Base-by-base conservation (phyloP, 1,140 invertebrate species). In the Drosophila truncata region DNA sequence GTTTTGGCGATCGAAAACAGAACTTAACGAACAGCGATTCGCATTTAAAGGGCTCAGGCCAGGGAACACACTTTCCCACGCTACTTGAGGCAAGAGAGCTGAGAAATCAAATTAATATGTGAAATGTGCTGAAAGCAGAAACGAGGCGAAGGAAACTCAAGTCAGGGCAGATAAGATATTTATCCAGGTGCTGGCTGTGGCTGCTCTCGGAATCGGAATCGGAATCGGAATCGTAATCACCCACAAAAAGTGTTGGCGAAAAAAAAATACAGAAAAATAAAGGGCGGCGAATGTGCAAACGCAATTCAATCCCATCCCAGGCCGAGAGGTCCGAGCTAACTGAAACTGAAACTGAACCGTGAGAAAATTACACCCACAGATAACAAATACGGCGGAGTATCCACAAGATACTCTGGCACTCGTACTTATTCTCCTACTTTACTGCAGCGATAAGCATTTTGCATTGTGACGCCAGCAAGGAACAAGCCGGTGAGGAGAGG, bases 311-410 rank as follows among this genome's bases (percentile, higher is more conserved):
- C 33, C 70, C 50, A 70, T 72, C 33, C 67, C 50, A 70, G 47
- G 10, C 37, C 47, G 62, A 50, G 62, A 50, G 72, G 80, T 78
- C 72, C 69, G 73, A 81, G 65, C 63, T 8, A 79, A 88, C 78
- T 80, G 85, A 90, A 90, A 70, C 66, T 35, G 62, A 70, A 88
- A 90, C 50, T 85, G 86, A 90, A 90, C 82, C 86, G 85, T 90
- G 85, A 90, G 86, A 90, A 90, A 90, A 90, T 82, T 91, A 90
- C 85, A 91, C 85, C 85, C 85, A 90, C 85, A 70, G 86, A 85
- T 90, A 88, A 90, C 76, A 55, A 37, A 55, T 54, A 54, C 14
- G 50, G 31, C 67, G 33, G 33, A 33, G 20, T 25, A 75, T 75
- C 69, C 50, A 50, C 52, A 60, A 65, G 62, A 65, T 65, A 65